Conservation (phyloP, 2,888 invertebrate species). For the Hydriomena furcata region DNA sequence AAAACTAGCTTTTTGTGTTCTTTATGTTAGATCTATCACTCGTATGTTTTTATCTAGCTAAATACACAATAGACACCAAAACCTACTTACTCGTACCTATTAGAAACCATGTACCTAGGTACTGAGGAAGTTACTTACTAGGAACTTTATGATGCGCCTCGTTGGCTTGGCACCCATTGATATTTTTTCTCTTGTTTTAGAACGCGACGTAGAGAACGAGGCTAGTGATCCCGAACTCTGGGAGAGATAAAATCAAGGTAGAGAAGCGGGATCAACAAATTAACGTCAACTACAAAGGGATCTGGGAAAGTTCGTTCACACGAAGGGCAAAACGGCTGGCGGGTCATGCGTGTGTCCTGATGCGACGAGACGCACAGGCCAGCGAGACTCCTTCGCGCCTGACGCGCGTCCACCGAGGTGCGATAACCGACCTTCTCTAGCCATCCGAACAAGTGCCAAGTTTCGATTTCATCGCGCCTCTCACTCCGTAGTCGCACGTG, state of each 20-base stretch:
- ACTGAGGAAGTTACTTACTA: no score
- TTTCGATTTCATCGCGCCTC: conserved; percentile 68
- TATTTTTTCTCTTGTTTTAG: conserved; percentile 29
- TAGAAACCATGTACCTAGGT: no score
- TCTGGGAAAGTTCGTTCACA: conserved; percentile 40
- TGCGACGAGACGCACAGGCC: conserved; percentile 48
- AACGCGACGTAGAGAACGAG: conserved; percentile 18
- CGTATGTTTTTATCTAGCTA: no score
- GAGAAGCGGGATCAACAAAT: conserved; percentile 40
- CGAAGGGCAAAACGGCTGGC: conserved; percentile 41
- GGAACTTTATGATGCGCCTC: background rate
- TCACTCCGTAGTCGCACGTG: conserved; percentile 70
- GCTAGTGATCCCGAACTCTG: conserved; percentile 37
- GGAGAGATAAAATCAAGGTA: conserved; percentile 43
- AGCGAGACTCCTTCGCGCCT: conserved; percentile 58
- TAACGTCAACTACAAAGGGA: conserved; percentile 35
- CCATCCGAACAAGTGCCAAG: conserved; percentile 52
- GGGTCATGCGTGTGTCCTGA: conserved; percentile 46
- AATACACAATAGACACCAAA: no score
- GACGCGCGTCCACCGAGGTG: conserved; percentile 53
- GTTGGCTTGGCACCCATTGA: background rate
- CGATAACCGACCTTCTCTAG: conserved; percentile 67
- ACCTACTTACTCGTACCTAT: no score
- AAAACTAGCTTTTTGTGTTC: no score
- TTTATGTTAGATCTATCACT: no score